These are phyloP conservation scores for Axinella damicornis DNA, from an alignment of 37 sponge, comb jelly and placozoan species.

Conservation along the genomic window DNA sequence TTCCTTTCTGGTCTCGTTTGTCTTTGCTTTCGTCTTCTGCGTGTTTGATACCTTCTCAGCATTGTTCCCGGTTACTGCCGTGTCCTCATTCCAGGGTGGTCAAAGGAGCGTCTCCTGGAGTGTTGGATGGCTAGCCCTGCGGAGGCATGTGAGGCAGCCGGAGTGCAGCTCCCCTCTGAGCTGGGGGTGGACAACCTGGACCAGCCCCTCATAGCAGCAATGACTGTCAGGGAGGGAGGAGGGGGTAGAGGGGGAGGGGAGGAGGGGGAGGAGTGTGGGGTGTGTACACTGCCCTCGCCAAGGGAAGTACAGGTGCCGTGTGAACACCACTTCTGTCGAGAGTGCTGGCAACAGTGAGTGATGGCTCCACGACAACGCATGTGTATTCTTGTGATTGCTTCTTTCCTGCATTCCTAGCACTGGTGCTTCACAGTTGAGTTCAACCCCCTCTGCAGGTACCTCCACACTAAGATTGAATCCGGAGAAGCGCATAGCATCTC, in stretches of 20 bases:
- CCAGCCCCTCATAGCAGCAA: not conserved
- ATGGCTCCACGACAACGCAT: too few species aligned
- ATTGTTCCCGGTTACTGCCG: not conserved
- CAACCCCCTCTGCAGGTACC: conserved; percentile 50
- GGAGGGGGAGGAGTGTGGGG: conserved; percentile 58
- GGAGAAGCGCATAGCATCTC: conserved; percentile 72
- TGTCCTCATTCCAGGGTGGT: conserved; percentile 72
- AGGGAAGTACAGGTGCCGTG: conserved; percentile 49
- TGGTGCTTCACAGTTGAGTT: not conserved
- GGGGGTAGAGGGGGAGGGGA: not conserved
- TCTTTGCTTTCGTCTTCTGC: not conserved
- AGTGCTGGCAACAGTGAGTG: conserved; percentile 84
- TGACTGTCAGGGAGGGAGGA: not conserved
- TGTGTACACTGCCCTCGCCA: conserved; percentile 33
- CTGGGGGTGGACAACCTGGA: conserved; percentile 22
- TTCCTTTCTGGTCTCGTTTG: not conserved
- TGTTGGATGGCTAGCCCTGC: conserved; percentile 81
- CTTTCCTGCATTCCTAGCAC: too few species aligned
- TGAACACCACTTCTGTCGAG: conserved; percentile 78
- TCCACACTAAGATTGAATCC: conserved; percentile 66
- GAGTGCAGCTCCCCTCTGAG: conserved; percentile 66
- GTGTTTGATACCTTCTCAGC: not conserved
- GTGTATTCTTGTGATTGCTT: too few species aligned
- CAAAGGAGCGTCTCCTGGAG: conserved; percentile 75
- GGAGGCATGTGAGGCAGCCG: conserved; percentile 78